Percentiles rank a stretch among this genome's conserved stretches.
Evolutionary conservation across 2,797 vertebrate genomes (phyloP).

Genomic region (Spinus olivaceus): DNA sequence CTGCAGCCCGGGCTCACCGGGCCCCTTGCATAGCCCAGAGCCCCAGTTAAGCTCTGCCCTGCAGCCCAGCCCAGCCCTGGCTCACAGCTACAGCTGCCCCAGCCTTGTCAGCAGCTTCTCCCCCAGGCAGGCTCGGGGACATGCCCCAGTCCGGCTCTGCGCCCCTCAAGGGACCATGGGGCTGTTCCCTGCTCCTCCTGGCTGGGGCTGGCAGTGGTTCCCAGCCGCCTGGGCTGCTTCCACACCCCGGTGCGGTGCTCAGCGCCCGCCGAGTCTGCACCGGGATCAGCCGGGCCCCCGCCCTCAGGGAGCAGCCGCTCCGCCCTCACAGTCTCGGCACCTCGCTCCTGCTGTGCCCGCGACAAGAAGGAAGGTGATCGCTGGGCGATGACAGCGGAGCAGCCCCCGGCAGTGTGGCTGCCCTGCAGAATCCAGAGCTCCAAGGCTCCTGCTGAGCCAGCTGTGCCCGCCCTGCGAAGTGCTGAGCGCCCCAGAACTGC

Average conservation of each 20-base stretch:
- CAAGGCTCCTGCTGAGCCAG: fast-evolving
- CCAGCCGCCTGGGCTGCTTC: not conserved
- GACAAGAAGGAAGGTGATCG: not conserved
- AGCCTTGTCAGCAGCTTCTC: not conserved
- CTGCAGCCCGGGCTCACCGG: too few species aligned
- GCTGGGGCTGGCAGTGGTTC: not conserved
- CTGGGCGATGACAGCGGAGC: fast-evolving
- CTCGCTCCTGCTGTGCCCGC: not conserved
- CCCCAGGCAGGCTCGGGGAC: not conserved
- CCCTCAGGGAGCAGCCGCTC: not conserved
- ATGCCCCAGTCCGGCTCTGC: not conserved
- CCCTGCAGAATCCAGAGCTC: not conserved
- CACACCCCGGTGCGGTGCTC: fast-evolving
- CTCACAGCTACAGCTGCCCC: too few species aligned
- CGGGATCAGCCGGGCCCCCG: too few species aligned
- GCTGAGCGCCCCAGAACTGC: not conserved
- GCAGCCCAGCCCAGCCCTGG: not conserved
- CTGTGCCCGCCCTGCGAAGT: fast-evolving
- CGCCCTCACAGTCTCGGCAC: too few species aligned
- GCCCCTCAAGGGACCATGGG: not conserved
- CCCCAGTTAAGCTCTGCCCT: not conserved
- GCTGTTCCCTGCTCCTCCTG: not conserved
- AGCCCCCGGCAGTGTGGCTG: not conserved
- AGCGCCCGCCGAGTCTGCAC: too few species aligned
- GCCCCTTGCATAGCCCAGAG: too few species aligned